Percentiles rank a stretch among this genome's conserved stretches.
Evolutionary conservation across 2,113 vertebrate species (phyloP).

Genomic region (Dendropsophus ebraccatus): DNA sequence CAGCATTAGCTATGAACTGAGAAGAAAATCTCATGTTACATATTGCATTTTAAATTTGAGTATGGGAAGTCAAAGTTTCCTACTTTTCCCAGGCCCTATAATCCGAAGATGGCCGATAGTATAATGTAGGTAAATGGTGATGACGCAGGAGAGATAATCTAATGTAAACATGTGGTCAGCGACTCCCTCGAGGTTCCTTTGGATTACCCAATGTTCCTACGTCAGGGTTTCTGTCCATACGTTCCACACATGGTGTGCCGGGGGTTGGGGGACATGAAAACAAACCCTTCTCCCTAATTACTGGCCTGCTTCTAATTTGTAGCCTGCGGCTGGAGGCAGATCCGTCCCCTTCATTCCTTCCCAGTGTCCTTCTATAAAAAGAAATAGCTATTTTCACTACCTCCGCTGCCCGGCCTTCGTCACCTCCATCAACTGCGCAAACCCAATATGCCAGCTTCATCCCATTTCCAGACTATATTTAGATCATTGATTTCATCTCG

Average conservation of each 20-base stretch:
- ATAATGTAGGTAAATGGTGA: not conserved
- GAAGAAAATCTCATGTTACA: not conserved
- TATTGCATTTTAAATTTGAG: not conserved
- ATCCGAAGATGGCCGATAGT: not conserved
- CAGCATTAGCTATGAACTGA: not conserved
- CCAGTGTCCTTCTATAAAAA: constrained; percentile 29
- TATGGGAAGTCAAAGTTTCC: not conserved
- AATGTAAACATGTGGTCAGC: not conserved
- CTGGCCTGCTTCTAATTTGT: constrained; percentile 28
- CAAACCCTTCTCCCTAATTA: constrained; percentile 13
- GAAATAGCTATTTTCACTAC: constrained; percentile 12
- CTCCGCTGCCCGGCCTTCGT: not conserved
- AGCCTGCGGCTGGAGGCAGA: not conserved
- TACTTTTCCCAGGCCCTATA: not conserved
- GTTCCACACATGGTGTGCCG: constrained; percentile 22
- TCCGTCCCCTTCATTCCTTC: not conserved
- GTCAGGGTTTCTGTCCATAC: not conserved
- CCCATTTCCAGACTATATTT: constrained; percentile 37
- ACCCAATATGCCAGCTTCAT: not conserved
- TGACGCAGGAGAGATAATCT: not conserved
- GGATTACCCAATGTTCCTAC: not conserved
- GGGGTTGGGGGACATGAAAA: not conserved
- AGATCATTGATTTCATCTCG: constrained; percentile 47
- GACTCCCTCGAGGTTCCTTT: constrained; percentile 15
- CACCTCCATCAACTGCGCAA: constrained; percentile 7